Base-by-base conservation (phyloP, 1,140 invertebrate species). In the Dreissena rostriformis region DNA sequence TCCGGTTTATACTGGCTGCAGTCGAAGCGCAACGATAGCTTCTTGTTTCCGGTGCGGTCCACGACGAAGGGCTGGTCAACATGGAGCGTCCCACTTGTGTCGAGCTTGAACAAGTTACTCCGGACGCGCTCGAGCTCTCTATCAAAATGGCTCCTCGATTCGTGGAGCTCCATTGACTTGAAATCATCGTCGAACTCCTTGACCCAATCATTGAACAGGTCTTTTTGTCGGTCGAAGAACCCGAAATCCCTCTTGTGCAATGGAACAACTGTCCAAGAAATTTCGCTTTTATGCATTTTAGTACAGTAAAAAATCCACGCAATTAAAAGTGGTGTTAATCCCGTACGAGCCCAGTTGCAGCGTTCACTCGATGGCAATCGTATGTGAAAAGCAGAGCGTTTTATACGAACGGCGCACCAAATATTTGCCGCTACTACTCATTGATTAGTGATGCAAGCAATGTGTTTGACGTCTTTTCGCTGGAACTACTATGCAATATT, bases 151-250 rank as follows among this genome's bases (percentile, higher is more conserved):
- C 17, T n/a, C 7, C 52, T 22, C 7, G 52, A 26, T 8, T 24
- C 55, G 17, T 75, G 39, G 28, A 28, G 26, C 29, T 26, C 39
- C 28, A 51, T 22, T 17, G n/a, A 29, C 11, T 57, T 39, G 24
- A 52, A 75, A 29, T 75, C 72, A 55, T 75, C 55, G 12, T 75
- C 72, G n/a, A 75, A 63, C n/a, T n/a, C 19, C 19, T 55, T n/a
- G 6, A 75, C 15, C 63, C 85, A 86, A 11, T 86, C 84, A 52
- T 87, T 86, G 75, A 92, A 92, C 7, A 91, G 66, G 8, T 84
- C 80, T 51, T 87, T 86, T 82, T 92, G 91, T 49, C 88, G 81
- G 53, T 91, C 90, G 80, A 92, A 92, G 79, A 90, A 92, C 49
- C 87, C 84, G 88, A 90, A 92, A 26, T 89, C 88, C 78, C 85